Evolutionary conservation across 1,140 invertebrate genomes (phyloP).

Genomic region (Plodia interpunctella): DNA sequence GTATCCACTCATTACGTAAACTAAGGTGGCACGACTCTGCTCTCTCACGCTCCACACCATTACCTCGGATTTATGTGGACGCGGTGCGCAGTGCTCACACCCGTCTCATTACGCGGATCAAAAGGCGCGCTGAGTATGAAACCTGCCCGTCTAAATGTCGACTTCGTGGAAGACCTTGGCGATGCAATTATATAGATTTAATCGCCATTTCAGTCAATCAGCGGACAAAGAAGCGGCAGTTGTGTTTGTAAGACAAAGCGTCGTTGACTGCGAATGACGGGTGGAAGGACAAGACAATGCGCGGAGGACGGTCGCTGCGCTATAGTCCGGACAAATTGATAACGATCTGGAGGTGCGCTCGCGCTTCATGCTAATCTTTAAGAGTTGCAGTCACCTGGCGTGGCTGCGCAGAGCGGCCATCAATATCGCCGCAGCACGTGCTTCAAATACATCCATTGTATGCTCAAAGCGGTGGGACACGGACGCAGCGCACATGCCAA

Average conservation of each 20-base stretch:
- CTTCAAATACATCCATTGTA: slow-evolving; percentile 57
- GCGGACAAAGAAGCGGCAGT: slow-evolving; percentile 40
- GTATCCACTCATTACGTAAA: slow-evolving; percentile 56
- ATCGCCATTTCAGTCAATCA: slow-evolving; percentile 37
- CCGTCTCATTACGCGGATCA: slow-evolving; percentile 55
- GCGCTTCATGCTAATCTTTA: slow-evolving; percentile 54
- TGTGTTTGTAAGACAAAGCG: slow-evolving; percentile 34
- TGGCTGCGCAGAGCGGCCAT: slow-evolving; percentile 39
- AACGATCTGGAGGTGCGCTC: slow-evolving; percentile 43
- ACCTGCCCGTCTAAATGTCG: slow-evolving; percentile 45
- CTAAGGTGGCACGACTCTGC: slow-evolving; percentile 52
- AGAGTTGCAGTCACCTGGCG: slow-evolving; percentile 52
- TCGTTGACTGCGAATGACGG: slow-evolving; percentile 31
- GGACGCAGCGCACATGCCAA: slow-evolving; percentile 63
- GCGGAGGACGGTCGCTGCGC: slow-evolving; percentile 29
- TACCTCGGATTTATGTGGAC: slow-evolving; percentile 53
- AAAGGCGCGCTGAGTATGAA: slow-evolving; percentile 36
- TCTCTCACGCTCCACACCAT: slow-evolving; percentile 53
- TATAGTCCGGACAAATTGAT: slow-evolving; percentile 55
- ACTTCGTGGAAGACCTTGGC: slow-evolving; percentile 46
- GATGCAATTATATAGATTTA: slow-evolving; percentile 49
- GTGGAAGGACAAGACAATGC: slow-evolving; percentile 50
- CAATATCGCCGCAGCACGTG: slow-evolving; percentile 64
- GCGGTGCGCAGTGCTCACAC: slow-evolving; percentile 37
- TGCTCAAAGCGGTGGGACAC: slow-evolving; percentile 46